Conservation (phyloP, 92 coral and sea anemone species). For the Meandrina meandrites region DNA sequence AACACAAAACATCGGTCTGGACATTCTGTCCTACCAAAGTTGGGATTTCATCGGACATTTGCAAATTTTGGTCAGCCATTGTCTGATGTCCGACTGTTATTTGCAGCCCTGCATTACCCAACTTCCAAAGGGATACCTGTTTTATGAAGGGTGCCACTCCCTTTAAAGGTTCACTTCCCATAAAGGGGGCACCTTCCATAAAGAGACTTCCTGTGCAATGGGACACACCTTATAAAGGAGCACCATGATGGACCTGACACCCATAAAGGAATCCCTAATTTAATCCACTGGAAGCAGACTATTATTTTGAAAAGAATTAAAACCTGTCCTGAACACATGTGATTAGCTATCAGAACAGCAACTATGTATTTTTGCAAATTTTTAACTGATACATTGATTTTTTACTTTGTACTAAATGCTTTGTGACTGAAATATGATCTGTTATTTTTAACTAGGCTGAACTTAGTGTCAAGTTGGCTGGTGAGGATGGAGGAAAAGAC, state of each 20-base stretch:
- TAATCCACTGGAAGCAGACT: not conserved
- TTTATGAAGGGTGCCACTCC: not conserved
- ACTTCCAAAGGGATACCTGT: too few relatives aligned
- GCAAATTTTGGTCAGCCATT: too few relatives aligned
- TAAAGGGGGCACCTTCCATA: not conserved
- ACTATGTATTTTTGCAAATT: too few relatives aligned
- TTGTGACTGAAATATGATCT: not conserved
- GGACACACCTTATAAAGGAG: not conserved
- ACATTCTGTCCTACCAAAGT: too few relatives aligned
- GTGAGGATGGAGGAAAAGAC: conserved; percentile 72
- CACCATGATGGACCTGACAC: too few relatives aligned
- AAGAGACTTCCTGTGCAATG: too few relatives aligned
- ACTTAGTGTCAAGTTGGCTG: conserved; percentile 62
- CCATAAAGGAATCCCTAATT: not conserved
- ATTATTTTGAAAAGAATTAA: not conserved
- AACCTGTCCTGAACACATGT: not conserved
- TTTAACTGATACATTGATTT: not conserved
- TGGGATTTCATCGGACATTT: too few relatives aligned
- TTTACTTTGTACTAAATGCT: not conserved
- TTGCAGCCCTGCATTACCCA: too few relatives aligned
- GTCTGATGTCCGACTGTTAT: too few relatives aligned
- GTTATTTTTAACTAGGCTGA: conserved; percentile 41
- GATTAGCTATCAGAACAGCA: not conserved
- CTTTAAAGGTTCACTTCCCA: not conserved
- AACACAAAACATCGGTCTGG: too few relatives aligned